Conservation (phyloP, 2,888 invertebrate species). For the Pegoplata infirma region DNA sequence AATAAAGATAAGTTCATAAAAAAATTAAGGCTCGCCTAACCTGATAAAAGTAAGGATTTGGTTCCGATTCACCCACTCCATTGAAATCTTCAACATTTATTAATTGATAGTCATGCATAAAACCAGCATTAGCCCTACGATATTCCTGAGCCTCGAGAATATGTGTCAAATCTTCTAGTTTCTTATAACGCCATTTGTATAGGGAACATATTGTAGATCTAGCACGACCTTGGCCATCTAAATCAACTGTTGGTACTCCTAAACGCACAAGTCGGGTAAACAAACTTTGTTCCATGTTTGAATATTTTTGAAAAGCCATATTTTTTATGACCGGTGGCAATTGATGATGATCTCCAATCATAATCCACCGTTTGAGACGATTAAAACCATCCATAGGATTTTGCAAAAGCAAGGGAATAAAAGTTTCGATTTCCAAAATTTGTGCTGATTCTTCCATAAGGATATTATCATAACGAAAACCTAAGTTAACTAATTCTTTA, state of each 20-base stretch:
- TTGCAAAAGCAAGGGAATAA: conserved; percentile 98
- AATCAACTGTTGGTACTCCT: conserved; percentile 97
- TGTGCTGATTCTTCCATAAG: conserved; percentile 99
- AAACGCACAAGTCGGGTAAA: conserved; percentile 97
- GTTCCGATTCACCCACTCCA: conserved; percentile 97
- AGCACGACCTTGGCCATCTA: conserved; percentile 98
- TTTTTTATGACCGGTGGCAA: conserved; percentile 99
- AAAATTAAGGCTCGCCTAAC: too few relatives aligned
- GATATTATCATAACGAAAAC: conserved; percentile 99
- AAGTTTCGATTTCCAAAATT: conserved; percentile 99
- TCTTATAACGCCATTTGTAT: conserved; percentile 98
- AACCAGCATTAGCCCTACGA: conserved; percentile 93
- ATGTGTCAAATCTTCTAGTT: conserved; percentile 95
- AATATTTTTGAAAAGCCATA: conserved; percentile 99
- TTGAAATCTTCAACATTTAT: conserved; percentile 98
- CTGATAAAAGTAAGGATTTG: conserved; percentile 99
- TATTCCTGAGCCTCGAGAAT: conserved; percentile 92
- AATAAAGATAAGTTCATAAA: too few relatives aligned
- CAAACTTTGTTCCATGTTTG: conserved; percentile 99
- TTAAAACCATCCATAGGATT: conserved; percentile 98
- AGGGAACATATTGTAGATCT: conserved; percentile 92
- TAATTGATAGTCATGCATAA: conserved; percentile 94
- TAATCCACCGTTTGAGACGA: conserved; percentile 98
- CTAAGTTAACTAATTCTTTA: conserved; percentile 95
- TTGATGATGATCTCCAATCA: conserved; percentile 99